These are phyloP conservation scores for Oligia latruncula DNA, from an alignment of 2,888 invertebrate species.

Conservation along the genomic window DNA sequence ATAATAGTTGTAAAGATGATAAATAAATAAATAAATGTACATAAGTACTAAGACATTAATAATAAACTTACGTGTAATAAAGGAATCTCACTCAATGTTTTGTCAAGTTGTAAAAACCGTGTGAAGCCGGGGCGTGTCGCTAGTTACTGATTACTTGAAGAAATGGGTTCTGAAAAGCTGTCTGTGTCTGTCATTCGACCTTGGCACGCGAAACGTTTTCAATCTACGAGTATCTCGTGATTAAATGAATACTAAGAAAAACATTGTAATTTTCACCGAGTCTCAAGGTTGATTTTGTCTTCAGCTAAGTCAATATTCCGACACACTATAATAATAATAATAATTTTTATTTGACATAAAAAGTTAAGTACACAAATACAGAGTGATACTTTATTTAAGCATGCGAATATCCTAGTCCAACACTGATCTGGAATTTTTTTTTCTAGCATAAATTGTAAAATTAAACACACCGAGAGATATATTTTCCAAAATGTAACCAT, in stretches of 20 bases:
- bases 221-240: neutral
- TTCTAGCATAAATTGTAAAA: slow-evolving; percentile 23
- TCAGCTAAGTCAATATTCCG: slow-evolving; percentile 21
- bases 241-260: neutral
- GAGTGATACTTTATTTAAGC: no score
- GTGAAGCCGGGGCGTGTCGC: neutral
- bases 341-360: no score
- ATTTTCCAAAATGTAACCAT: neutral
- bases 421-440: slow-evolving; percentile 19
- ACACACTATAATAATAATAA: slow-evolving; percentile 5
- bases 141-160: neutral
- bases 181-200: neutral
- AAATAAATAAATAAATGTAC: no score
- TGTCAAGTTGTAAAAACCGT: neutral
- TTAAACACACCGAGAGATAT: neutral
- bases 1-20: no score
- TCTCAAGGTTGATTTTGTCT: neutral
- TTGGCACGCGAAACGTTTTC: neutral
- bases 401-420: no score
- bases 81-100: neutral
- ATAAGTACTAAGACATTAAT: neutral
- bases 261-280: neutral
- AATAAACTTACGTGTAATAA: neutral
- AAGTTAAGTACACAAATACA: no score
- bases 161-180: neutral